phyloP scores from a whole-genome alignment of 2,113 vertebrate genomes.

The Hucho hucho region DNA sequence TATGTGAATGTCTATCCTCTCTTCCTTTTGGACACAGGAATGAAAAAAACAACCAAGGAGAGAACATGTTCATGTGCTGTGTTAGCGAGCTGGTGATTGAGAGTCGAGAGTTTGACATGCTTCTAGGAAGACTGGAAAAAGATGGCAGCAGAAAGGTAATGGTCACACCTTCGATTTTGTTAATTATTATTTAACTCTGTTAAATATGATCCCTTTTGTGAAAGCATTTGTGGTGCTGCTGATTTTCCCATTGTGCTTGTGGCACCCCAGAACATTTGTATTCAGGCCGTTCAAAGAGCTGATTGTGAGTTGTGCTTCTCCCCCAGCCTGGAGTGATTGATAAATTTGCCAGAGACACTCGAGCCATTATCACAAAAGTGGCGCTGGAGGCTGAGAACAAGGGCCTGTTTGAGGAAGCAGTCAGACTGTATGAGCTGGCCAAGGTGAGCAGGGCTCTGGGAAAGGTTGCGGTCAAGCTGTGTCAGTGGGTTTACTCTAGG shows the following conservation, averaged over 20 bases:
- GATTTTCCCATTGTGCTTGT: no score
- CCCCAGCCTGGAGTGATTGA: conserved; percentile 94
- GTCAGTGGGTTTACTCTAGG: no score
- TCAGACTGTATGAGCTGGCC: conserved; percentile 93
- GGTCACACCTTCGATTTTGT: not conserved
- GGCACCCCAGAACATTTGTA: no score
- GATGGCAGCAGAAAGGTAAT: conserved; percentile 94
- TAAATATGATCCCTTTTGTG: no score
- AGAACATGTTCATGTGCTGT: conserved; percentile 96
- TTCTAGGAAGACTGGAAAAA: conserved; percentile 92
- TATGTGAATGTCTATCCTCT: not conserved
- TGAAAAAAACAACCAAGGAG: conserved; percentile 94
- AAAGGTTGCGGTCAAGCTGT: no score
- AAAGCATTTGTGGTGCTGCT: no score
- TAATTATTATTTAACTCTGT: no score
- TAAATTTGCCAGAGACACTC: conserved; percentile 93
- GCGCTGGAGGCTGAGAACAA: conserved; percentile 95
- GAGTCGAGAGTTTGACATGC: conserved; percentile 98
- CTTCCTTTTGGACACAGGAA: conserved; percentile 73
- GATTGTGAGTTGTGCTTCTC: conserved; percentile 30
- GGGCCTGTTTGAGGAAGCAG: conserved; percentile 95
- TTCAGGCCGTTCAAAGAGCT: conserved; percentile 11
- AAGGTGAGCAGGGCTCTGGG: conserved; percentile 73
- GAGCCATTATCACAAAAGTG: conserved; percentile 92
- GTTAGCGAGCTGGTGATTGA: conserved; percentile 96